Evolutionary conservation across 2,797 vertebrate species (phyloP), one percentile per base, ranked within the genome.

Genomic region (Sebastes diploproa): DNA sequence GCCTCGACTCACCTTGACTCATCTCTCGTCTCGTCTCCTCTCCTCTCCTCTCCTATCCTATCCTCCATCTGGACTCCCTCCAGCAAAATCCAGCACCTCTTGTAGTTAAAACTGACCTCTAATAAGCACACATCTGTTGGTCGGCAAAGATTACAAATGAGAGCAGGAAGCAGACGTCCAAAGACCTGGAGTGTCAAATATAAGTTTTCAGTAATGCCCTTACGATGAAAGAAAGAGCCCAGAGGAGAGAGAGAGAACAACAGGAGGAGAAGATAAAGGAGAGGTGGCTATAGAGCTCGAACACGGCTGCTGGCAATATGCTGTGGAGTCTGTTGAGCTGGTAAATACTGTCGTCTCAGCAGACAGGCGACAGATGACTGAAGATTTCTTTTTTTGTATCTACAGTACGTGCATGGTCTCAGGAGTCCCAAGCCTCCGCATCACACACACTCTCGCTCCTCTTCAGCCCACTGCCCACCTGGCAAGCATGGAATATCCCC

Each of bases 391-490:
- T 78, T 78, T 78, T 78, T 52, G 27, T 83, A 65, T 91, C 64
- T 83, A 36, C 46, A 50, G 46, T 50, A 50, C 78, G 79, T 83
- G 80, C 80, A 75, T 77, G 80, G 81, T 92, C 90, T 92, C 90
- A 63, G 76, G 85, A 93, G 85, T 80, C 77, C 62, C 63, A 36
- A 78, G 80, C 75, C 82, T 84, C 75, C 13, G 50, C 79, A 84
- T 91, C 76, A 62, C 73, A 78, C 70, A 27, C 61, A 58, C 30
- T 60, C 82, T 64, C 81, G 5, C 68, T 83, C 62, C 83, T 91
- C 71, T 78, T 88, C 88, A 88, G 86, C 80, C 82, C 87, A 83
- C 86, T 91, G 90, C 86, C 89, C 91, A 92, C 83, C 89, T 93
- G 88, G 89, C 93, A 91, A 85, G 88, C 86, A 81, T 86, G 78